Evolutionary conservation across 2,797 vertebrate species (phyloP).

Genomic region (Orestias chungarensis): DNA sequence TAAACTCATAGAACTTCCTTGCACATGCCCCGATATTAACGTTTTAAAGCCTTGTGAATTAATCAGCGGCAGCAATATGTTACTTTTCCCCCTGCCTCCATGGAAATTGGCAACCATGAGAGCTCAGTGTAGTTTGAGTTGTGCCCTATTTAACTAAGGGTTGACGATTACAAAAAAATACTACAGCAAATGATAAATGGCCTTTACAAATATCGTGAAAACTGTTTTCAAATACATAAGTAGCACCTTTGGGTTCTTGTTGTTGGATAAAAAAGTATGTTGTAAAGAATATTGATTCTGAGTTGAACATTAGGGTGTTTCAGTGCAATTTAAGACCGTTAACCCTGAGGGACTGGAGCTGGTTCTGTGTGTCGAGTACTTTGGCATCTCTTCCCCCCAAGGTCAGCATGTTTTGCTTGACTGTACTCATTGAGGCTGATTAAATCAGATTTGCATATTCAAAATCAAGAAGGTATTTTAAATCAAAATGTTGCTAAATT

Average conservation of each 20-base stretch:
- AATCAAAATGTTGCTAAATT: conserved; percentile 18
- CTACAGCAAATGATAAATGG: conserved; percentile 38
- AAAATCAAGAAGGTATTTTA: conserved; percentile 48
- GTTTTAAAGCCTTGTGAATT: conserved; percentile 72
- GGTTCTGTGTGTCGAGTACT: conserved; percentile 13
- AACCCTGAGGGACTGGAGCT: conserved; percentile 1
- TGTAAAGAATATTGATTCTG: conserved; percentile 8
- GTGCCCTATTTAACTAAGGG: conserved; percentile 61
- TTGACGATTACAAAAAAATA: conserved; percentile 3
- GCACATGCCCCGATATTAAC: conserved; percentile 73
- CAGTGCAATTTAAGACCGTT: conserved; percentile 8
- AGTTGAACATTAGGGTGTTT: conserved; percentile 20
- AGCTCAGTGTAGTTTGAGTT: conserved; percentile 59
- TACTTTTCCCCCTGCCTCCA: conserved; percentile 67
- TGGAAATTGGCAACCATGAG: conserved; percentile 71
- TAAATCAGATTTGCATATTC: conserved; percentile 43
- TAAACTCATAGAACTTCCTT: conserved; percentile 43
- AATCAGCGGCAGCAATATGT: conserved; percentile 80
- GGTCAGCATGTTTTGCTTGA: conserved; percentile 34
- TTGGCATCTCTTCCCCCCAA: conserved; percentile 19
- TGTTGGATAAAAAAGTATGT: conserved; percentile 27
- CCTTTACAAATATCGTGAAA: conserved; percentile 44
- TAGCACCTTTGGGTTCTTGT: conserved; percentile 23
- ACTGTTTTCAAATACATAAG: conserved; percentile 14
- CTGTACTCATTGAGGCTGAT: conserved; percentile 43